Evolutionary conservation across 2,113 vertebrate species (phyloP).

Genomic region (Calyptomena viridis): DNA sequence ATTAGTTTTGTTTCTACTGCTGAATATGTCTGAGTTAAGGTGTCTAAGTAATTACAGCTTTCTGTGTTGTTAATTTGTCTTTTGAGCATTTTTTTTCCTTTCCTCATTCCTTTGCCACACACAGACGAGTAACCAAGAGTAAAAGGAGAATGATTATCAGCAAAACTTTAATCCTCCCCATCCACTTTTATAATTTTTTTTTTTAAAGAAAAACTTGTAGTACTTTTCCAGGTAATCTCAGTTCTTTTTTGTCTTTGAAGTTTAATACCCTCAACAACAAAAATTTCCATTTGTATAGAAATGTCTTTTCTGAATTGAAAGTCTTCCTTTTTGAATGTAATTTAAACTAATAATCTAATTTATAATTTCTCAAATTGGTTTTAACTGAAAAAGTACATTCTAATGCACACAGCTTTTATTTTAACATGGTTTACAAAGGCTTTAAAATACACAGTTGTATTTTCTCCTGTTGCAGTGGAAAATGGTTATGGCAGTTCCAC

Average conservation of each 20-base stretch:
- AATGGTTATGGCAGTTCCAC: neutral
- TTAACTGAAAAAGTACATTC: neutral
- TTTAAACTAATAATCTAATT: neutral
- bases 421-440: neutral
- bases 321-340: neutral
- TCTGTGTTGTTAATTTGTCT: neutral
- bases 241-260: constrained; percentile 11
- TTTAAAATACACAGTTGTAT: neutral
- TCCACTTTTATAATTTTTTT: neutral
- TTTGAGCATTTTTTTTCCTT: neutral
- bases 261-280: neutral
- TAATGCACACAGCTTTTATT: neutral
- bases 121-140: neutral
- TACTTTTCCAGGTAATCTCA: constrained; percentile 21
- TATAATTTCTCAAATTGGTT: neutral
- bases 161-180: neutral
- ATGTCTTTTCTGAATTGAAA: neutral
- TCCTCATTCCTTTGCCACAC: neutral
- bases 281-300: neutral
- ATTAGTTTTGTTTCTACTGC: neutral
- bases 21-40: neutral
- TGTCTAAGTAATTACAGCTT: constrained; percentile 7
- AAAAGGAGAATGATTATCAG: neutral
- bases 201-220: neutral
- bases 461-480: neutral